Evolutionary conservation across 2,797 vertebrate genomes (phyloP).

Genomic region (Lepilemur septentrionalis): DNA sequence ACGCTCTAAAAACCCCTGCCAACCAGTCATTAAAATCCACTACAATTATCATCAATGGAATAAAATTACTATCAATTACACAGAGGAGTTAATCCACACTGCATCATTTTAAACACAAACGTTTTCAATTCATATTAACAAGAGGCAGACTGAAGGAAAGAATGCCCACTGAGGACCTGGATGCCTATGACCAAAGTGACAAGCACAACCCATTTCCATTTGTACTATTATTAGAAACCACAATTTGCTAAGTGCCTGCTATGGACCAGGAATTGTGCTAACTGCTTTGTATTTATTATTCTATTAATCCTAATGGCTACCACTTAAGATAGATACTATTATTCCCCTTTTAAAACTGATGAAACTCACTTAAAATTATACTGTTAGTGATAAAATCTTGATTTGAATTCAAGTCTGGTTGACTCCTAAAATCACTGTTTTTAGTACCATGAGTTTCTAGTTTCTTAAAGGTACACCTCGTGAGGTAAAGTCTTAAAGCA

Average conservation of each 20-base stretch:
- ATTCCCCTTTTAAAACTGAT: background rate
- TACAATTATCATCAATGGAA: conserved; percentile 56
- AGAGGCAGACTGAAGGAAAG: background rate
- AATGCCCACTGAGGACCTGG: background rate
- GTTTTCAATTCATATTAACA: conserved; percentile 47
- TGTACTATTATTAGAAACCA: background rate
- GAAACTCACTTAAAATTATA: background rate
- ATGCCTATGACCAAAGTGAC: background rate
- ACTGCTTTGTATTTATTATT: background rate
- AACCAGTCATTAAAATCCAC: conserved; percentile 65
- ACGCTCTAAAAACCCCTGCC: conserved; percentile 49
- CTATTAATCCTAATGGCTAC: background rate
- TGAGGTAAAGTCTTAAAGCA: background rate
- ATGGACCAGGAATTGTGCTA: background rate
- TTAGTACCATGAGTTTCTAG: background rate
- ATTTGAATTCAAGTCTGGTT: conserved; percentile 9
- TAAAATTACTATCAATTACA: conserved; percentile 63
- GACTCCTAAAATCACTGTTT: background rate
- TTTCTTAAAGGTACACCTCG: background rate
- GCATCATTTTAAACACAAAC: conserved; percentile 57
- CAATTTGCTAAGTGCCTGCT: background rate
- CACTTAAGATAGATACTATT: background rate
- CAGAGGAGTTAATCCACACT: background rate
- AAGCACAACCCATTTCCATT: background rate
- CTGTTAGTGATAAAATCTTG: background rate